Base-by-base conservation (phyloP, 2,113 vertebrate genomes). In the Raphicerus campestris region DNA sequence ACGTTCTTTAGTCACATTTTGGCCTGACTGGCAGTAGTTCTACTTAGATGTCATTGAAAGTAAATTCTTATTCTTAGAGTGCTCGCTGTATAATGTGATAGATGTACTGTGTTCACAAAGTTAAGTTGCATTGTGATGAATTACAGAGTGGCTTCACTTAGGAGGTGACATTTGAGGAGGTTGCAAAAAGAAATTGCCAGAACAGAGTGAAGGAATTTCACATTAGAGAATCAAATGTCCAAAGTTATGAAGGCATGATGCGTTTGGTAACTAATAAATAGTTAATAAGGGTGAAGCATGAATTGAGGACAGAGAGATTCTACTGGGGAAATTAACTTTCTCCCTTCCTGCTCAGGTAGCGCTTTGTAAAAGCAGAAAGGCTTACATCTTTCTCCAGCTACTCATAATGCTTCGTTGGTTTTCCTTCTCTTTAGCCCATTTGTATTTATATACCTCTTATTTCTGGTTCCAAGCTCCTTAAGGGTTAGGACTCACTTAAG, bases 361-460 rank as follows among this genome's bases (percentile, higher is more conserved):
- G 45, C 20, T 45, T 94, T 24, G 3, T 87, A 66, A n/a, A 93
- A 81, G 20, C n/a, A 26, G 51, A 66, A 93, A 60, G 14, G 22
- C 39, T 89, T 96, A 39, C 22, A 70, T 78, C 60, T 78, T 93
- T 87, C 45, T 92, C 22, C 20, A 88, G 0, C 55, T 87, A 26
- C 80, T 14, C 22, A 55, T 56, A 6, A 32, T 15, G 42, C 53
- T 88, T 85, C 86, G 42, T 83, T 95, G 82, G 7, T 89, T 91
- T 77, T 87, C 32, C 22, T 89, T 75, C 10, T 22, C 19, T 96
- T 78, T n/a, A 61, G 20, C 47, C 30, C 3, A 32, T 22, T 88
- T 98, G 7, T 89, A 51, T 95, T 88, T 75, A 60, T 84, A 10
- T 93, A 75, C 30, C 11, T 96, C 42, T 75, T 94, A 90, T 84